A percentile compares a stretch with the other conserved stretches of the same genome.
phyloP scores from a whole-genome alignment of 53 echinoderm and acorn worm species.

The Arbacia lixula region DNA sequence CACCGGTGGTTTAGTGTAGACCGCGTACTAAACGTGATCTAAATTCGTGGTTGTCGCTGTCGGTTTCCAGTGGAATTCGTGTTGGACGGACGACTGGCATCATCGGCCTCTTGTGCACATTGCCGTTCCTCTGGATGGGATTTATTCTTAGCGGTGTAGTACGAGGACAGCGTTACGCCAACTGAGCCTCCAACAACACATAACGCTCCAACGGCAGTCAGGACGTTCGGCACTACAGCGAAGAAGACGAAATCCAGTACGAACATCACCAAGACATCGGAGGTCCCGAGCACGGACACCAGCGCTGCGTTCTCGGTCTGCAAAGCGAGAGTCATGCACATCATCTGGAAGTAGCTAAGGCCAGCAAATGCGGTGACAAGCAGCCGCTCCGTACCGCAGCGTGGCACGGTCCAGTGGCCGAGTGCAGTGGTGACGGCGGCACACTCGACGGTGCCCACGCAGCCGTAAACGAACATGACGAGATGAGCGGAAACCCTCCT shows the following conservation, averaged over 20 bases:
- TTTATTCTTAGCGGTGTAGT: constrained; percentile 14
- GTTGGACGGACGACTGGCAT: too few relatives aligned
- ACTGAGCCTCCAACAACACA: neutral
- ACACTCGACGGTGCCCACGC: constrained; percentile 3
- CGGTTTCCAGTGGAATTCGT: too few relatives aligned
- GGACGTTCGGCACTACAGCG: neutral
- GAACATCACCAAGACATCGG: neutral
- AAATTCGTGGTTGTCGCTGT: too few relatives aligned
- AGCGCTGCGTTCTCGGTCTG: constrained; percentile 25
- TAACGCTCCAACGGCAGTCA: neutral
- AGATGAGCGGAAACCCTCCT: neutral
- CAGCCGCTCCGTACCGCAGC: constrained; percentile 7
- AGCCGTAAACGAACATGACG: neutral
- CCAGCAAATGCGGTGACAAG: neutral
- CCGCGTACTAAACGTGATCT: too few relatives aligned
- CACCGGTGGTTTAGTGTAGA: too few relatives aligned
- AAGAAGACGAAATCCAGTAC: constrained; percentile 7
- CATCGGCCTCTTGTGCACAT: too few relatives aligned
- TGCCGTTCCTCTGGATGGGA: too few relatives aligned
- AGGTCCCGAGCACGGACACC: neutral
- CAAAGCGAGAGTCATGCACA: neutral
- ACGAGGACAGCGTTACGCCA: constrained; percentile 18
- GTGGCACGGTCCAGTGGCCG: constrained; percentile 8
- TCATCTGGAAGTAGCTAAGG: constrained; percentile 21
- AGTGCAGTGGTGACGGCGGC: neutral